Conservation (phyloP, 2,797 vertebrate species). For the Characodon lateralis region DNA sequence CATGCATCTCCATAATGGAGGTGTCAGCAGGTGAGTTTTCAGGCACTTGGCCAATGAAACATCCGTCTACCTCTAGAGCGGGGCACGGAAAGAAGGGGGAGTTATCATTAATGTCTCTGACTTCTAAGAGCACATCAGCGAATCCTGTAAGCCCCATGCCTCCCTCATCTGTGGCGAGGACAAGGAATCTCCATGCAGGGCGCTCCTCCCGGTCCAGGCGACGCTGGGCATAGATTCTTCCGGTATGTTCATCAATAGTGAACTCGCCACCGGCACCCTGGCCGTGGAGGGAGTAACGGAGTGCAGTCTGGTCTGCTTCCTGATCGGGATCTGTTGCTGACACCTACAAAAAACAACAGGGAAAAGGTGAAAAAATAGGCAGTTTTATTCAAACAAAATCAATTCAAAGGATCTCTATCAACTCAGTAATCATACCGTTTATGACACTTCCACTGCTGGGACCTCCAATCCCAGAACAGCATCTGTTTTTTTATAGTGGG, state of each 20-base stretch:
- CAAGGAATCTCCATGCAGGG: conserved; percentile 85
- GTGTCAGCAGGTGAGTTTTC: conserved; percentile 89
- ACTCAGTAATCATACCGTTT: too few relatives aligned
- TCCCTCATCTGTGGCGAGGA: conserved; percentile 88
- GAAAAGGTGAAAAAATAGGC: neutral
- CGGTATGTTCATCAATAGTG: conserved; percentile 83
- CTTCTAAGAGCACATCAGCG: conserved; percentile 87
- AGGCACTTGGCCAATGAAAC: conserved; percentile 83
- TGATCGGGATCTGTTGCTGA: conserved; percentile 89
- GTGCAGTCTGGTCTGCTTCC: conserved; percentile 84
- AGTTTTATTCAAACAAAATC: neutral
- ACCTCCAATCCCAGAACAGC: neutral
- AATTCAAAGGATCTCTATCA: too few relatives aligned
- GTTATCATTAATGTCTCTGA: conserved; percentile 88
- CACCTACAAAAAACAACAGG: conserved; percentile 74
- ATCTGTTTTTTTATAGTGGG: neutral
- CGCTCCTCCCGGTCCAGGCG: conserved; percentile 86
- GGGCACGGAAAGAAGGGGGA: conserved; percentile 86
- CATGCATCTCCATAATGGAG: conserved; percentile 88
- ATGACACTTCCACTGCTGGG: too few relatives aligned
- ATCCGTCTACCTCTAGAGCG: conserved; percentile 70
- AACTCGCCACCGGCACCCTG: conserved; percentile 88
- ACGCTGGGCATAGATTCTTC: conserved; percentile 81
- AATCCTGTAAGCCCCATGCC: conserved; percentile 90
- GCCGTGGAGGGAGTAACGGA: conserved; percentile 88